phyloP scores from a whole-genome alignment of 2,113 vertebrate genomes.

The Ciconia boyciana region DNA sequence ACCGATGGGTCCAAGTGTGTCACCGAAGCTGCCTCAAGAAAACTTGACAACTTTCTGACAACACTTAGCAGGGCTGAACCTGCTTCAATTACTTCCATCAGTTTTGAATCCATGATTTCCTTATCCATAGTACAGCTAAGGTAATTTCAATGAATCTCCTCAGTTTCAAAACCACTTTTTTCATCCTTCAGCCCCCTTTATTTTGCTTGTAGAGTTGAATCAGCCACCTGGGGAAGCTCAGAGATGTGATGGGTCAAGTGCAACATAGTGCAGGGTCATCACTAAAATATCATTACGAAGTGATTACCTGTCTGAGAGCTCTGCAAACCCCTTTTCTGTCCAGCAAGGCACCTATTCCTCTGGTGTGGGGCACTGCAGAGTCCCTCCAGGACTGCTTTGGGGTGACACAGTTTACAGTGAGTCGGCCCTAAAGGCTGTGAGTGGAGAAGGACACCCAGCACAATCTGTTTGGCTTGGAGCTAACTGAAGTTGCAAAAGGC shows the following conservation, averaged over 20 bases:
- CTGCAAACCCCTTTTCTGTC: background rate
- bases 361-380: background rate
- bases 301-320: background rate
- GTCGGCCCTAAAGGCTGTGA: accelerated
- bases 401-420: accelerated
- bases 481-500: background rate
- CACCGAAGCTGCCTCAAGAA: background rate
- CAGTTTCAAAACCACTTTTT: background rate
- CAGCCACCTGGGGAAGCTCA: background rate
- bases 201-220: background rate
- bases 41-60: background rate
- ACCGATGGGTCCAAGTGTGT: background rate
- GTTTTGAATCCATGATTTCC: background rate
- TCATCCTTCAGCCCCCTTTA: background rate
- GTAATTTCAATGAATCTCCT: background rate
- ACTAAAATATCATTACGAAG: background rate
- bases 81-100: background rate
- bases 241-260: background rate
- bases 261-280: background rate
- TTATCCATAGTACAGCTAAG: background rate
- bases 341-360: background rate
- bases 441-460: background rate
- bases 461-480: background rate
- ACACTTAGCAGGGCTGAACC: background rate
- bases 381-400: background rate